These are phyloP conservation scores for Cheilosia grossa DNA, from an alignment of 2,888 invertebrate species.

Conservation along the genomic window DNA sequence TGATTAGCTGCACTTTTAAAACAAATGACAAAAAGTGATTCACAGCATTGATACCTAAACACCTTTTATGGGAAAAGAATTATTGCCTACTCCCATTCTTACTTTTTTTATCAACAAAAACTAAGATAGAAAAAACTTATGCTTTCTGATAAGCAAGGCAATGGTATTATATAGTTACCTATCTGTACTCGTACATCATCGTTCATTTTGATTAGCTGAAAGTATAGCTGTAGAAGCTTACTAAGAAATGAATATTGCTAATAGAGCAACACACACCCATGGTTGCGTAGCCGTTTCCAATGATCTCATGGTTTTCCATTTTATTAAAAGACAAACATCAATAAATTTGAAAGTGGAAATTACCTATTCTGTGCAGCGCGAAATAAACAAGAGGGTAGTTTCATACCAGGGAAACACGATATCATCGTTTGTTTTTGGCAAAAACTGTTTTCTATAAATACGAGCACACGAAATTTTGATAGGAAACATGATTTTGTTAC, in stretches of 20 bases:
- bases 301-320: conserved; percentile 36
- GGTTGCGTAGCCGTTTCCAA: conserved; percentile 1
- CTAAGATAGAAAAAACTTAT: conserved; percentile 4
- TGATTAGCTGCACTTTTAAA: background rate
- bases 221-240: background rate
- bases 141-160: conserved; percentile 31
- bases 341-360: conserved; percentile 19
- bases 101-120: background rate
- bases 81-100: background rate
- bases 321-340: conserved; percentile 23
- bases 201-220: conserved; percentile 30
- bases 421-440: conserved; percentile 1
- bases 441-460: conserved; percentile 36
- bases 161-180: background rate
- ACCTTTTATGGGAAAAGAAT: background rate
- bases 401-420: conserved; percentile 31
- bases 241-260: conserved; percentile 29
- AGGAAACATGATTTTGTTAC: conserved; percentile 3
- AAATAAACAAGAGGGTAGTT: conserved; percentile 11
- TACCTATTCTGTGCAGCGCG: background rate
- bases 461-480: conserved; percentile 10
- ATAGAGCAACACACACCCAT: conserved; percentile 26
- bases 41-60: background rate
- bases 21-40: conserved; percentile 5
- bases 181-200: background rate